Conservation (phyloP, 2,113 vertebrate genomes). For the Heliornis fulica region DNA sequence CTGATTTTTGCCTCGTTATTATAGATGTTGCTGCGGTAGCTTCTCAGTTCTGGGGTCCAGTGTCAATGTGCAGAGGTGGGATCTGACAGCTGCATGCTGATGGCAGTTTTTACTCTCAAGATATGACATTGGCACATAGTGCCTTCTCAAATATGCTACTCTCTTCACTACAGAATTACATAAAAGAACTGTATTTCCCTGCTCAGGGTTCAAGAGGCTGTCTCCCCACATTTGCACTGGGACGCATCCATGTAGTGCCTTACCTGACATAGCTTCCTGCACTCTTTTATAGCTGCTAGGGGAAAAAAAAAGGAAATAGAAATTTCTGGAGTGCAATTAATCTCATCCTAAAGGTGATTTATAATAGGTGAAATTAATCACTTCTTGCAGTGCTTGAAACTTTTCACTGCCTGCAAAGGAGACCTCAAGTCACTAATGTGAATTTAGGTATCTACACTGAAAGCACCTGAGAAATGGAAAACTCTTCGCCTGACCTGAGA, state of each 20-base stretch:
- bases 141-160: neutral
- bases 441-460: neutral
- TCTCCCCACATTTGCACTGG: neutral
- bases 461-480: neutral
- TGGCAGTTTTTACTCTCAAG: neutral
- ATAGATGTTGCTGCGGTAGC: neutral
- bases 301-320: neutral
- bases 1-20: neutral
- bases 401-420: neutral
- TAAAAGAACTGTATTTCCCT: neutral
- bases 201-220: neutral
- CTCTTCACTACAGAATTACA: neutral
- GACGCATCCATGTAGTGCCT: neutral
- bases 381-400: neutral
- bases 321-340: neutral
- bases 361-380: slow-evolving; percentile 13
- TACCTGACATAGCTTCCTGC: neutral
- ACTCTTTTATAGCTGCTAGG: neutral
- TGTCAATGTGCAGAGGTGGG: neutral
- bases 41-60: neutral
- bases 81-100: neutral
- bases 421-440: neutral
- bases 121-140: neutral
- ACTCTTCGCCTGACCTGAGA: neutral
- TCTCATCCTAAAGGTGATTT: neutral